Base-by-base conservation (phyloP, 2,888 invertebrate species). In the Fragum whitleyi region DNA sequence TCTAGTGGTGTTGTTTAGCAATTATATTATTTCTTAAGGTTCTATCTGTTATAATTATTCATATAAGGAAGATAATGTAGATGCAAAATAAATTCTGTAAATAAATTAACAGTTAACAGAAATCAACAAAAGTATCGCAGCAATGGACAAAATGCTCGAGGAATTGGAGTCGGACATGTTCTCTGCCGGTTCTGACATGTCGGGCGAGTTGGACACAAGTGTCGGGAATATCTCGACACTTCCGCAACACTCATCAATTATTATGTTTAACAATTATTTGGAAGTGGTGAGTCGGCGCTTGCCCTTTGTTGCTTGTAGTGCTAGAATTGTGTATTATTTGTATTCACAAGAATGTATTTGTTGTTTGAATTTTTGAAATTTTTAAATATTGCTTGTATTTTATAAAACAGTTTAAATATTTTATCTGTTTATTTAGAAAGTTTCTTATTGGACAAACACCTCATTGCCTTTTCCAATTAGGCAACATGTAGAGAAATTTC, bases 131-230 rank as follows among this genome's bases (percentile, higher is more conserved):
- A 88, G 91, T 55, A 88, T 92, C 67, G 91, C 91, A 26, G 90
- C 88, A 47, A 90, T 92, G 91, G 91, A 92, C 79, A 77, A 79
- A 39, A 88, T 90, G 67, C 86, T 92, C 39, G 84, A 84, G 68
- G 86, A 83, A 39, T 76, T 92, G 75, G 91, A 92, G 81, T 81
- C 76, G 6, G 88, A 89, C 59, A 86, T 90, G 57, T 71, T 78
- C 42, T 73, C 85, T 6, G 79, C 71, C 47, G 73, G 77, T 29
- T 70, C 86, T 14, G 81, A 86, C 59, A 77, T n/a, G 39, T 65
- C 65, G 1, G 47, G 47, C 19, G 65, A 83, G 55, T 32, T 79
- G 26, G 79, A 81, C 36, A 69, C n/a, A 9, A 2, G 9, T 9
- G 21, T 26, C 23, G n/a, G 9, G 23, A 32, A 32, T 9, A 32